Conservation (phyloP, 2,888 invertebrate genomes). For the Cepaea hortensis region DNA sequence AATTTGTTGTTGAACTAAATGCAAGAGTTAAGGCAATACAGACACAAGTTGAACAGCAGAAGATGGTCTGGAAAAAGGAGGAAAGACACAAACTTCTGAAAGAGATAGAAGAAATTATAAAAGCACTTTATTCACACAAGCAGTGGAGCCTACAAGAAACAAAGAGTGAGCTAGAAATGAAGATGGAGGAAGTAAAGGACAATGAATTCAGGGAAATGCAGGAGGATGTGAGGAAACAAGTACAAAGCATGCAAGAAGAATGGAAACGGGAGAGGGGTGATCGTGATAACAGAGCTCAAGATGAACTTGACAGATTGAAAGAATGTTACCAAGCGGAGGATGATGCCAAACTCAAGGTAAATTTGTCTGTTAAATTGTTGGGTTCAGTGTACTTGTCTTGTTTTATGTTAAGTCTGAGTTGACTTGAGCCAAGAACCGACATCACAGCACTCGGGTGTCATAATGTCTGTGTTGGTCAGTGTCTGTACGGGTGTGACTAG, state of each 20-base stretch:
- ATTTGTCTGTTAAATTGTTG: background rate
- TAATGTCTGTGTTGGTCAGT: no score
- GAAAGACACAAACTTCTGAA: slow-evolving; percentile 20
- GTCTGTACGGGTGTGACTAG: no score
- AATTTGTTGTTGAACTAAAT: slow-evolving; percentile 33
- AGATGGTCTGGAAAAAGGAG: slow-evolving; percentile 23
- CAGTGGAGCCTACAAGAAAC: slow-evolving; percentile 2
- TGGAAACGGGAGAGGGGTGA: slow-evolving; percentile 29
- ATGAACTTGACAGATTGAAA: background rate
- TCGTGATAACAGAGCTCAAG: background rate
- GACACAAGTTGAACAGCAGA: slow-evolving; percentile 34
- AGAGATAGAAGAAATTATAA: slow-evolving; percentile 3
- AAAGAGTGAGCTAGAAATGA: slow-evolving; percentile 13
- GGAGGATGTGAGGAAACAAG: slow-evolving; percentile 31
- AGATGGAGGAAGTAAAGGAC: background rate
- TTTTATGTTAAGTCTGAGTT: no score
- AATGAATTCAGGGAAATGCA: slow-evolving; percentile 27
- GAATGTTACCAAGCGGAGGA: slow-evolving; percentile 17
- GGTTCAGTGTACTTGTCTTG: no score
- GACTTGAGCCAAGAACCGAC: no score
- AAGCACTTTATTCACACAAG: background rate
- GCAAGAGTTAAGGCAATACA: slow-evolving; percentile 40
- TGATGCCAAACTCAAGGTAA: slow-evolving; percentile 37
- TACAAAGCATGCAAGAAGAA: slow-evolving; percentile 28
- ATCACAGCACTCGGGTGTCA: no score